Base-by-base conservation (phyloP, 2,113 vertebrate genomes). In the Euleptes europaea region DNA sequence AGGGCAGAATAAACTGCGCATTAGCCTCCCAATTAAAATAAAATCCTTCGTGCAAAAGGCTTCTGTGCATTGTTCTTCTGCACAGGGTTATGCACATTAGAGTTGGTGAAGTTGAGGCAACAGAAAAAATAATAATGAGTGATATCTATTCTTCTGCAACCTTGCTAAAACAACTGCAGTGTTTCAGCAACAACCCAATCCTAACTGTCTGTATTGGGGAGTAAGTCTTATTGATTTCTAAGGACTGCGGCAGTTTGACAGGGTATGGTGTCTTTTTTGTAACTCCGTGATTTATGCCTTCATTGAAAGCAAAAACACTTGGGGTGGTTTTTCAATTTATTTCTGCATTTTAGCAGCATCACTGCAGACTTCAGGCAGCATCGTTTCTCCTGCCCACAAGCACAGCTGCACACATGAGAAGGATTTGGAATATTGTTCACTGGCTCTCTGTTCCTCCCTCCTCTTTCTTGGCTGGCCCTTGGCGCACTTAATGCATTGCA, bases 1-100 rank as follows among this genome's bases (percentile, higher is more conserved):
- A 84, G 83, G 2, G 66, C 33, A 74, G 1, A 40, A 35, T 81
- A 71, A 78, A 86, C 89, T 10, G 60, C 84, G 51, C 35, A 42
- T 9, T 0, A 65, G 79, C 70, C 31, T 47, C 60, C 31, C 88
- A 40, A 7, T 78, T 84, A 33, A 54, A 80, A 67, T 80, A 7
- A 80, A 87, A 35, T 71, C 19, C 14, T 86, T 14, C 26, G 2
- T 81, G 82, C 74, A 23, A 17, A 82, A 66, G 35, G 40, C 31
- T 80, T 60, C 42, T 6, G 28, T 13, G 6, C 74, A 54, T 2
- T 77, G 49, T 35, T 77, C 23, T 63, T 28, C 47, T 57, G 49
- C 13, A 57, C 49, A 77, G 5, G 38, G 49, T 65, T 79, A 47
- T 47, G 54, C 15, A 67, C 42, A 21, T 44, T 15, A 80, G 63